These are phyloP conservation scores for Platycercus adscitus DNA, from an alignment of 2,113 vertebrate species.

Conservation along the genomic window DNA sequence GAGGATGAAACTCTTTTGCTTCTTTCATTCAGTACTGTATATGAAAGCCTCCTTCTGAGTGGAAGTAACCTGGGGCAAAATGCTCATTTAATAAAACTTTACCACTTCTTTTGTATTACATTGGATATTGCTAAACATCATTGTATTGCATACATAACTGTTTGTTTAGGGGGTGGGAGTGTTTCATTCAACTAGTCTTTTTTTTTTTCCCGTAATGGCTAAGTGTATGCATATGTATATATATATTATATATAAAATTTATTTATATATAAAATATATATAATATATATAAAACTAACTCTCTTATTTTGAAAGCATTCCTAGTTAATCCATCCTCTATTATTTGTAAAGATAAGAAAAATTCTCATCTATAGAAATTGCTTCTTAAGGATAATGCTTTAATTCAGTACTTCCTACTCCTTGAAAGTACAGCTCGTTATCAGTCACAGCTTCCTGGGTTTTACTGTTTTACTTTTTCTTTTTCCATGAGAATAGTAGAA, in stretches of 20 bases:
- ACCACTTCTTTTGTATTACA: not conserved
- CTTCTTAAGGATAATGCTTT: not conserved
- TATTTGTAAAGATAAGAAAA: not conserved
- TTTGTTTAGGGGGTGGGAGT: accelerated
- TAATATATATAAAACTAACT: not conserved
- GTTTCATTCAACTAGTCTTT: not conserved
- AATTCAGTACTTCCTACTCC: not conserved
- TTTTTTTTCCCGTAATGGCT: not conserved
- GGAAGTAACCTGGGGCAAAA: not conserved
- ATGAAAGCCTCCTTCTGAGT: not conserved
- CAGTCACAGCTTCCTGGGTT: accelerated
- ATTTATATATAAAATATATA: too few relatives aligned
- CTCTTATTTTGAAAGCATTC: not conserved
- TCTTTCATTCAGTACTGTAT: not conserved
- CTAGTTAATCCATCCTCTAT: not conserved
- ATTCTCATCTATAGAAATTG: not conserved
- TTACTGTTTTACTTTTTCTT: not conserved
- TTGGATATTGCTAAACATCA: not conserved
- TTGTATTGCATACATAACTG: not conserved
- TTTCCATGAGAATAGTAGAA: not conserved
- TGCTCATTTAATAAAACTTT: not conserved
- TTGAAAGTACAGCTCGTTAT: not conserved
- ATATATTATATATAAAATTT: too few relatives aligned
- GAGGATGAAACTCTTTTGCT: not conserved
- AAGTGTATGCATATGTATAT: too few relatives aligned